phyloP scores from a whole-genome alignment of 1,140 invertebrate genomes.

The Bombus balteatus region DNA sequence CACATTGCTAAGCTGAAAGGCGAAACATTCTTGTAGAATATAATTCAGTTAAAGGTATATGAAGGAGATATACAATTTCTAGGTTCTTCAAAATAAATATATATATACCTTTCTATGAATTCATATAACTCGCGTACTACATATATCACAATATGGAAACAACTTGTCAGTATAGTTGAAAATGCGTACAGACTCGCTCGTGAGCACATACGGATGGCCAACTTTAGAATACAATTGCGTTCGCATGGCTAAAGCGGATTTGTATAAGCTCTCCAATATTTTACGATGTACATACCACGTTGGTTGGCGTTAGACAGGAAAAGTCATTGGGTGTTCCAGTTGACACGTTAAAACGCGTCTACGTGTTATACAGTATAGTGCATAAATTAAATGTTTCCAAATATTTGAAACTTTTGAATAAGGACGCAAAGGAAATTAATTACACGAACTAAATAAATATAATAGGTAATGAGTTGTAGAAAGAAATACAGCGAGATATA shows the following conservation, averaged over 20 bases:
- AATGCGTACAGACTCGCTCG: neutral
- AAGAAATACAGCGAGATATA: too few relatives aligned
- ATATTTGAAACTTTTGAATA: too few relatives aligned
- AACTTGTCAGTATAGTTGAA: slow-evolving; percentile 36
- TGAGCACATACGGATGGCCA: neutral
- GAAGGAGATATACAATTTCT: neutral
- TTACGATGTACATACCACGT: slow-evolving; percentile 12
- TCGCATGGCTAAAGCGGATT: slow-evolving; percentile 25
- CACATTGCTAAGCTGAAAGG: neutral
- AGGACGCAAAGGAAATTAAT: too few relatives aligned
- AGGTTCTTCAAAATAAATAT: neutral
- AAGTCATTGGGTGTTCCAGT: neutral
- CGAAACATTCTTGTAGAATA: neutral
- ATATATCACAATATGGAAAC: slow-evolving; percentile 33
- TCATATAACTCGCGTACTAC: too few relatives aligned
- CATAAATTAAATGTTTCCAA: too few relatives aligned
- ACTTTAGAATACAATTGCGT: slow-evolving; percentile 33
- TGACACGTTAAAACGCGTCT: neutral
- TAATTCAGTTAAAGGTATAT: neutral
- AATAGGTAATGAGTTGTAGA: too few relatives aligned
- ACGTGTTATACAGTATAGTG: too few relatives aligned
- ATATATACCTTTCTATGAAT: neutral
- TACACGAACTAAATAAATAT: too few relatives aligned
- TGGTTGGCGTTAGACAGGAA: slow-evolving; percentile 3
- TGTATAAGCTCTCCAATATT: neutral